phyloP scores from a whole-genome alignment of 2,888 invertebrate species.

The Xylota segnis region DNA sequence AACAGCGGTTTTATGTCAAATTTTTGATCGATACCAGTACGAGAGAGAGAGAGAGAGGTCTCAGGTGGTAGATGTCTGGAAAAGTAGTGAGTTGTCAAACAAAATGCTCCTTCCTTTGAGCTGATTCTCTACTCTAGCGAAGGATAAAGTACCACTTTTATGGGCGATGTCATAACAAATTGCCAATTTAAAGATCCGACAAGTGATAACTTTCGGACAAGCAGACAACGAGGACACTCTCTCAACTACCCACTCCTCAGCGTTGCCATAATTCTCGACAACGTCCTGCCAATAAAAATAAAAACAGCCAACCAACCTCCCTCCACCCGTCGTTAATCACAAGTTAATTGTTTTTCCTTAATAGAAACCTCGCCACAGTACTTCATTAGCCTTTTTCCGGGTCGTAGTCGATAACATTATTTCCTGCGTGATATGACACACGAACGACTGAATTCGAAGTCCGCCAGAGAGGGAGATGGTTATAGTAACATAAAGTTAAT shows the following conservation, averaged over 20 bases:
- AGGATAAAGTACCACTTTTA: too few relatives aligned
- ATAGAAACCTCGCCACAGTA: conserved; percentile 11
- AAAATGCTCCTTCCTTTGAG: too few relatives aligned
- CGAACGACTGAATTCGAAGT: background rate
- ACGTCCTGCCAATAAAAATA: background rate
- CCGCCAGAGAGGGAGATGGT: background rate
- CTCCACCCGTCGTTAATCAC: conserved; percentile 8
- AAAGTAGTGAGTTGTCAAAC: too few relatives aligned
- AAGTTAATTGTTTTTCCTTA: conserved; percentile 41
- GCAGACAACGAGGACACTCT: background rate
- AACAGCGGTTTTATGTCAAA: too few relatives aligned
- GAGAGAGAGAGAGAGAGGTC: too few relatives aligned
- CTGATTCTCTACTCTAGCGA: too few relatives aligned
- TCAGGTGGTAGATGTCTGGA: too few relatives aligned
- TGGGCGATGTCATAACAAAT: too few relatives aligned
- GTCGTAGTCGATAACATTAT: conserved; percentile 30
- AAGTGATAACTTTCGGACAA: too few relatives aligned
- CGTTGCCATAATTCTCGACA: background rate
- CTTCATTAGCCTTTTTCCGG: conserved; percentile 24
- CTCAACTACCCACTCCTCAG: background rate
- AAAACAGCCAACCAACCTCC: too few relatives aligned
- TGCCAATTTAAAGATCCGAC: too few relatives aligned
- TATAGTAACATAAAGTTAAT: conserved; percentile 19
- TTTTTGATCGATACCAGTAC: too few relatives aligned
- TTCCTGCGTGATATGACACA: background rate